These are phyloP conservation scores for Galleria mellonella DNA, from an alignment of 1,140 invertebrate genomes.

Conservation along the genomic window DNA sequence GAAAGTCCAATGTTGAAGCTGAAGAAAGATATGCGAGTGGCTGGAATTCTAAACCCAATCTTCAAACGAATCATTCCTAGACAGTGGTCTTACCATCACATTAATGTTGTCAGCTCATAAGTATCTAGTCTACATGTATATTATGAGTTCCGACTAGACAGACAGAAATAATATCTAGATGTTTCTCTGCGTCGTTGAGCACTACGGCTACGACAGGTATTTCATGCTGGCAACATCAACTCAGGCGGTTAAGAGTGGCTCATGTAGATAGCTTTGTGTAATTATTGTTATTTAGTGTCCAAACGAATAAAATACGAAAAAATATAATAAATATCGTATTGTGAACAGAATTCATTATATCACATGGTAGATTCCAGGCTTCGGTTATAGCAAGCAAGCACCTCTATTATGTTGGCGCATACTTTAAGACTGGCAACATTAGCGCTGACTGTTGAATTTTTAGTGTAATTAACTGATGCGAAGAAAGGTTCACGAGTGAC, in stretches of 20 bases:
- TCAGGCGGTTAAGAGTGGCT: constrained; percentile 47
- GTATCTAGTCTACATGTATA: constrained; percentile 11
- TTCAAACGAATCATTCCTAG: constrained; percentile 63
- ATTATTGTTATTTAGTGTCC: constrained; percentile 68
- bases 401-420: too few relatives aligned
- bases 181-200: constrained; percentile 1
- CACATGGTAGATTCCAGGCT: constrained; percentile 31
- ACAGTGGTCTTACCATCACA: constrained; percentile 38
- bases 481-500: too few relatives aligned
- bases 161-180: neutral
- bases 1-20: constrained; percentile 48
- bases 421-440: too few relatives aligned
- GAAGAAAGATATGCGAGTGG: constrained; percentile 37
- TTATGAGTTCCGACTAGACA: constrained; percentile 4
- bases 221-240: constrained; percentile 37
- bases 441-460: too few relatives aligned
- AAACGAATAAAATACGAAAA: constrained; percentile 39
- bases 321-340: constrained; percentile 40
- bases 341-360: constrained; percentile 20
- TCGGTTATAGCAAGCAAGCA: constrained; percentile 31
- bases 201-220: constrained; percentile 9
- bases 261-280: constrained; percentile 73
- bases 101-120: constrained; percentile 37
- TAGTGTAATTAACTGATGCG: constrained; percentile 7
- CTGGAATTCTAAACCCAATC: constrained; percentile 52